Percentiles rank a stretch among this genome's conserved stretches.
Conservation (phyloP, 2,797 vertebrate species). For the Amniataba percoides region DNA sequence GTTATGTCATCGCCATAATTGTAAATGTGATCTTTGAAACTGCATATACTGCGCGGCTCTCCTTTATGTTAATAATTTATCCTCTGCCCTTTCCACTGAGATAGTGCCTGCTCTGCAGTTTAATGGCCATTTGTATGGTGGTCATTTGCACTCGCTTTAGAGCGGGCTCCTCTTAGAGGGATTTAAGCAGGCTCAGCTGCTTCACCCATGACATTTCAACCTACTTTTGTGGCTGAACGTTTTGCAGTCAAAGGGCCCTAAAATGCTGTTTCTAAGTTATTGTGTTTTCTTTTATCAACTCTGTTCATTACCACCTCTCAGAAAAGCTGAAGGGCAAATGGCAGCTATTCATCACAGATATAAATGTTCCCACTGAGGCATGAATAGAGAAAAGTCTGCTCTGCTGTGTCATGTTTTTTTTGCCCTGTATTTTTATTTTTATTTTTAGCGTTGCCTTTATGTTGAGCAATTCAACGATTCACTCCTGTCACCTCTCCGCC, state of each 20-base stretch:
- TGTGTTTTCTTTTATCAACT: background rate
- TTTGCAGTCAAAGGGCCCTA: conserved; percentile 11
- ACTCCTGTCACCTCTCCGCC: too few relatives aligned
- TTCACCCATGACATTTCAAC: conserved; percentile 33
- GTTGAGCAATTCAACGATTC: background rate
- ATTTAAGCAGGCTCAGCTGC: conserved; percentile 40
- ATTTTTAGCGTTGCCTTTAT: background rate
- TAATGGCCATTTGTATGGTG: conserved; percentile 56
- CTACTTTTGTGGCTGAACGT: conserved; percentile 17
- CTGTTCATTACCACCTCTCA: background rate
- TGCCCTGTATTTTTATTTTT: too few relatives aligned
- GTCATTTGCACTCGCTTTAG: conserved; percentile 50
- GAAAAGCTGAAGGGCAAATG: background rate
- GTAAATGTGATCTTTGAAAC: conserved; percentile 56
- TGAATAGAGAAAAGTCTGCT: background rate
- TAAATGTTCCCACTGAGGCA: background rate
- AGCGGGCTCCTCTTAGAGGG: conserved; percentile 31
- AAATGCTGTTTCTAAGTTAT: conserved; percentile 2
- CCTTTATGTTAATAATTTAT: conserved; percentile 50
- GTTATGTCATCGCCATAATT: conserved; percentile 40
- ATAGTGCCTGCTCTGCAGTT: conserved; percentile 57
- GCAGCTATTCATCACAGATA: background rate
- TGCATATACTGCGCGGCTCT: conserved; percentile 37
- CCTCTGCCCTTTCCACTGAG: conserved; percentile 66
- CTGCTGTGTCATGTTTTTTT: background rate